A percentile compares a stretch with the other conserved stretches of the same genome.
Conservation (phyloP, 2,888 invertebrate genomes). For the Polydrusus pterygomalis region DNA sequence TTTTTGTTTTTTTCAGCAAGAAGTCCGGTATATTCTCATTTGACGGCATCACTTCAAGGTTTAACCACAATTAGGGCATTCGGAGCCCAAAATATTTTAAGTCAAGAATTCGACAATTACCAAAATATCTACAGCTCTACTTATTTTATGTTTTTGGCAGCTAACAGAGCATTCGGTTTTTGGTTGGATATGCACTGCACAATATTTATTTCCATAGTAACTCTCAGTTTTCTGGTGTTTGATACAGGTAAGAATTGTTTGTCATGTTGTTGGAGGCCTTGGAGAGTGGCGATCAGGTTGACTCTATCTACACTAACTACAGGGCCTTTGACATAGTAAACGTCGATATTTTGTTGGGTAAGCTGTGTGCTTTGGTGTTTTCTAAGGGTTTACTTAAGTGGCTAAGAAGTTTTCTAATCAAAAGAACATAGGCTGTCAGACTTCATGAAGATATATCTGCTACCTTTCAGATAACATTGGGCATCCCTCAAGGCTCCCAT, state of each 20-base stretch:
- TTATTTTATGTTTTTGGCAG: slow-evolving; percentile 79
- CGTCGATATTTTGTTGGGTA: too few species aligned
- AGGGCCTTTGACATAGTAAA: too few species aligned
- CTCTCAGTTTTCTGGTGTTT: slow-evolving; percentile 78
- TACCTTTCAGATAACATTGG: too few species aligned
- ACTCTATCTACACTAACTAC: too few species aligned
- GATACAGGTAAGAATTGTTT: slow-evolving; percentile 74
- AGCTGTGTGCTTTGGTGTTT: too few species aligned
- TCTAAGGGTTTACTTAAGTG: too few species aligned
- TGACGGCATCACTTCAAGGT: slow-evolving; percentile 84
- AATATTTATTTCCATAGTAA: slow-evolving; percentile 79
- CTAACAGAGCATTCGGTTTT: slow-evolving; percentile 81
- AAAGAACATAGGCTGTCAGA: too few species aligned
- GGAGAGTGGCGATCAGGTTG: too few species aligned
- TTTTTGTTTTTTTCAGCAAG: slow-evolving; percentile 74
- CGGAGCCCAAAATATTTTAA: slow-evolving; percentile 77
- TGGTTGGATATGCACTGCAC: slow-evolving; percentile 81
- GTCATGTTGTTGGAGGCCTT: too few species aligned
- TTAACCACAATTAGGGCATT: slow-evolving; percentile 85
- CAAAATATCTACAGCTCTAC: slow-evolving; percentile 82
- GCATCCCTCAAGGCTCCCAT: too few species aligned
- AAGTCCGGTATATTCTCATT: slow-evolving; percentile 85
- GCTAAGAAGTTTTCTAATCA: too few species aligned
- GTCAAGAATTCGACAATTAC: slow-evolving; percentile 77
- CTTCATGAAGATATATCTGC: too few species aligned